Conservation (phyloP, 1,140 invertebrate genomes). For the Anoplolepis gracilipes region DNA sequence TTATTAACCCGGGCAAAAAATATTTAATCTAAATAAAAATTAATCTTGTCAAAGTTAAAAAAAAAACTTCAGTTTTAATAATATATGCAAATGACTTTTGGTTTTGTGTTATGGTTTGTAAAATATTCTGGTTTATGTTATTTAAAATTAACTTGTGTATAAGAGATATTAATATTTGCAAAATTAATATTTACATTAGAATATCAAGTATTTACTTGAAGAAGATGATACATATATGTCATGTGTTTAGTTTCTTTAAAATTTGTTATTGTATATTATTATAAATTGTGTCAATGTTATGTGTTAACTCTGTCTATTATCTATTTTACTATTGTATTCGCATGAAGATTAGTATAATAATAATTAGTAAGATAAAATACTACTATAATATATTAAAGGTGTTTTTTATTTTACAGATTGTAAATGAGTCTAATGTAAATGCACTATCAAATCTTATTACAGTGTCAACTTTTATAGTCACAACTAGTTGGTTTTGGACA, state of each 20-base stretch:
- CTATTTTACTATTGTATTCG: background rate
- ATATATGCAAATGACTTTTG: background rate
- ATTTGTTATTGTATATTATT: too few relatives aligned
- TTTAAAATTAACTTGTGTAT: slow-evolving; percentile 1
- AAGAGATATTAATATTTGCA: background rate
- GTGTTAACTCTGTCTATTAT: background rate
- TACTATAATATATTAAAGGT: slow-evolving; percentile 39
- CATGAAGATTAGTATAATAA: background rate
- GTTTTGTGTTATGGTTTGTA: background rate
- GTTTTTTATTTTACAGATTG: slow-evolving; percentile 88
- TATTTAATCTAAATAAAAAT: background rate
- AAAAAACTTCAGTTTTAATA: too few relatives aligned
- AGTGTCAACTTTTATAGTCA: slow-evolving; percentile 90
- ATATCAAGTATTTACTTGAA: background rate
- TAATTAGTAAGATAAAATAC: background rate
- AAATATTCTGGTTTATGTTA: slow-evolving; percentile 7
- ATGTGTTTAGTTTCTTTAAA: background rate
- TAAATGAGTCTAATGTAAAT: slow-evolving; percentile 91
- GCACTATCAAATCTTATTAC: slow-evolving; percentile 88
- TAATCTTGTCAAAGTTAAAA: too few relatives aligned
- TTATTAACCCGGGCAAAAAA: background rate
- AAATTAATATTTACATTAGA: background rate
- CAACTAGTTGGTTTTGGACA: slow-evolving; percentile 98
- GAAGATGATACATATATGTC: too few relatives aligned
- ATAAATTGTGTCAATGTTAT: background rate